Percentiles rank a stretch among this genome's conserved stretches.
These are phyloP conservation scores for Tanypteryx hageni DNA, from an alignment of 2,888 invertebrate genomes.

Conservation along the genomic window DNA sequence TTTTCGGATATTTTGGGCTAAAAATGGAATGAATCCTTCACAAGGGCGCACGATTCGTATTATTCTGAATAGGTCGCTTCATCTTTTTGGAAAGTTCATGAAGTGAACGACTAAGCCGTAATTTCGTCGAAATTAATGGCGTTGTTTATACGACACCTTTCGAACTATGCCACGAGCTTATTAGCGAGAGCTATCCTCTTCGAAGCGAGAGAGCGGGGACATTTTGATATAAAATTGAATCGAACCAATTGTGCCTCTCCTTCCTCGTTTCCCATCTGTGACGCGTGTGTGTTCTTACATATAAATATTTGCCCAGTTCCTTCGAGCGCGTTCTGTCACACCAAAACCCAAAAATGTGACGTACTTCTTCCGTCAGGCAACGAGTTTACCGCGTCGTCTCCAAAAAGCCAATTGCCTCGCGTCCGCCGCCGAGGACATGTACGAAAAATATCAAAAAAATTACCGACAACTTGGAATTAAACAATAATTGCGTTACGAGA, in stretches of 20 bases:
- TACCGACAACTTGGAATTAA: background rate
- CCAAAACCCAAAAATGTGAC: background rate
- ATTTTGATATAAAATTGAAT: background rate
- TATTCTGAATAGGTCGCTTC: too few species aligned
- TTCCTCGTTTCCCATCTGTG: background rate
- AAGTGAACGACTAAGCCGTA: too few species aligned
- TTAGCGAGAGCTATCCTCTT: background rate
- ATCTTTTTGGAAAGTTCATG: too few species aligned
- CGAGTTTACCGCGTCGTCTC: background rate
- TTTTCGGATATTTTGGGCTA: too few species aligned
- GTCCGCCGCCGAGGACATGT: background rate
- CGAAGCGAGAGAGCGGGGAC: background rate
- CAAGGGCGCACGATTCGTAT: too few species aligned
- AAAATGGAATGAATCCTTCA: too few species aligned
- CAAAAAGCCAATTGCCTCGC: background rate
- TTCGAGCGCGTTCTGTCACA: background rate
- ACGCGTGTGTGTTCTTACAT: background rate
- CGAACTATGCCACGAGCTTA: background rate
- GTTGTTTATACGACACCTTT: background rate
- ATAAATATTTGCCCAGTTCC: constrained; percentile 25
- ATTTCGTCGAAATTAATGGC: background rate
- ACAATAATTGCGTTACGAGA: background rate
- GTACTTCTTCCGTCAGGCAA: background rate
- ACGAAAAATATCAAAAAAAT: background rate
- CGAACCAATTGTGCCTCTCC: background rate